A percentile compares a stretch with the other conserved stretches of the same genome.
These are phyloP conservation scores for Panagrolaimus sp. DNA, from an alignment of 1,140 invertebrate genomes.

Conservation along the genomic window DNA sequence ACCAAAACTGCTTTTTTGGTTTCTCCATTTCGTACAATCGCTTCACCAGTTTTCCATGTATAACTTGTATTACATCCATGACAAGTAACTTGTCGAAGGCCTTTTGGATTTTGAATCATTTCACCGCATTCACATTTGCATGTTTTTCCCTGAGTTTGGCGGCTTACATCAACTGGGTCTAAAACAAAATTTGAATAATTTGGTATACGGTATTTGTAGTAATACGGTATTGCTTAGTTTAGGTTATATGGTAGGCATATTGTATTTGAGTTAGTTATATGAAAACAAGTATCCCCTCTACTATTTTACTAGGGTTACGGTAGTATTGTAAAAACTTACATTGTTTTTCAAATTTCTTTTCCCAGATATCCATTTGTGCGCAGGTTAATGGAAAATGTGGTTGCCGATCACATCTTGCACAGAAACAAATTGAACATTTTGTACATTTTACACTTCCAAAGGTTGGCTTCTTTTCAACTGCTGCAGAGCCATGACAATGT, in stretches of 20 bases:
- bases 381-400: constrained; percentile 25
- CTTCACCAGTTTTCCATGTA: constrained; percentile 22
- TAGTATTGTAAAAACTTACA: constrained; percentile 6
- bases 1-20: neutral
- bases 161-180: constrained; percentile 1
- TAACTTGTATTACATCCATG: constrained; percentile 14
- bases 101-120: neutral
- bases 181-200: neutral
- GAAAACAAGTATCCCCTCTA: too few species aligned
- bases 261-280: too few species aligned
- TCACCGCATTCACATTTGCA: constrained; percentile 21
- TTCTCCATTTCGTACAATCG: neutral
- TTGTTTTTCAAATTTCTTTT: constrained; percentile 21
- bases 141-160: neutral
- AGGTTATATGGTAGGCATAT: too few species aligned
- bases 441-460: constrained; percentile 17
- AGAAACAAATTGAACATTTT: constrained; percentile 24
- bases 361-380: constrained; percentile 17
- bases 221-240: too few species aligned
- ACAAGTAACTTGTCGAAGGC: constrained; percentile 10
- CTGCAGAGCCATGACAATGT: constrained; percentile 16
- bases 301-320: too few species aligned
- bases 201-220: neutral
- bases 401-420: constrained; percentile 20
- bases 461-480: constrained; percentile 9